Evolutionary conservation across 2,797 vertebrate genomes (phyloP).

Genomic region (Cetoscarus ocellatus): DNA sequence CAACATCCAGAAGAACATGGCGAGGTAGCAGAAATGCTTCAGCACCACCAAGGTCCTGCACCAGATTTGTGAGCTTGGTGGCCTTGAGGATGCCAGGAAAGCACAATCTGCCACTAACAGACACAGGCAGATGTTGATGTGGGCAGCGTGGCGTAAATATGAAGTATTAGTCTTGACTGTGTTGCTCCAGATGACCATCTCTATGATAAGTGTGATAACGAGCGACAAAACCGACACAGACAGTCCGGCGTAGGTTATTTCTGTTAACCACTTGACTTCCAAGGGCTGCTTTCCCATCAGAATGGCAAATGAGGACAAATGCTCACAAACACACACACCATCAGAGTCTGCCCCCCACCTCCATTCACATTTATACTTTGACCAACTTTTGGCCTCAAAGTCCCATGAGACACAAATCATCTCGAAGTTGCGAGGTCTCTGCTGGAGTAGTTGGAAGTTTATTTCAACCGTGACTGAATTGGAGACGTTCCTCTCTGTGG

Average conservation of each 20-base stretch:
- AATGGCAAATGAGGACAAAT: constrained; percentile 80
- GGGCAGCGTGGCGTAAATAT: constrained; percentile 78
- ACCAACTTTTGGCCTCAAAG: neutral
- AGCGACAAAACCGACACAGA: constrained; percentile 77
- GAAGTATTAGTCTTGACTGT: constrained; percentile 77
- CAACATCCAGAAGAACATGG: constrained; percentile 88
- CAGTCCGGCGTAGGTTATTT: constrained; percentile 74
- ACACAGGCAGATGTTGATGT: constrained; percentile 80
- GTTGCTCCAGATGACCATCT: constrained; percentile 75
- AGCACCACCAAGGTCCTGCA: constrained; percentile 70
- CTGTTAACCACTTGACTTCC: fast-evolving
- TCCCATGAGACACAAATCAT: constrained; percentile 79
- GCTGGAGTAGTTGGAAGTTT: fast-evolving
- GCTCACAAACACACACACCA: constrained; percentile 52
- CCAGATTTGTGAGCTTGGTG: neutral
- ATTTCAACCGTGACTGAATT: neutral
- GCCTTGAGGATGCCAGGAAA: constrained; percentile 67
- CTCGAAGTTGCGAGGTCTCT: neutral
- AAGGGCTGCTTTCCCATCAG: constrained; percentile 66
- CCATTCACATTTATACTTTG: constrained; percentile 27
- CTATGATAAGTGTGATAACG: constrained; percentile 66
- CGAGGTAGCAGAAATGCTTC: constrained; percentile 83
- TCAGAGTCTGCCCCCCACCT: fast-evolving
- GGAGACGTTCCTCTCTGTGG: fast-evolving
- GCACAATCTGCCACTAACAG: constrained; percentile 76